Conservation (phyloP, 2,797 vertebrate species). For the Picus viridis region DNA sequence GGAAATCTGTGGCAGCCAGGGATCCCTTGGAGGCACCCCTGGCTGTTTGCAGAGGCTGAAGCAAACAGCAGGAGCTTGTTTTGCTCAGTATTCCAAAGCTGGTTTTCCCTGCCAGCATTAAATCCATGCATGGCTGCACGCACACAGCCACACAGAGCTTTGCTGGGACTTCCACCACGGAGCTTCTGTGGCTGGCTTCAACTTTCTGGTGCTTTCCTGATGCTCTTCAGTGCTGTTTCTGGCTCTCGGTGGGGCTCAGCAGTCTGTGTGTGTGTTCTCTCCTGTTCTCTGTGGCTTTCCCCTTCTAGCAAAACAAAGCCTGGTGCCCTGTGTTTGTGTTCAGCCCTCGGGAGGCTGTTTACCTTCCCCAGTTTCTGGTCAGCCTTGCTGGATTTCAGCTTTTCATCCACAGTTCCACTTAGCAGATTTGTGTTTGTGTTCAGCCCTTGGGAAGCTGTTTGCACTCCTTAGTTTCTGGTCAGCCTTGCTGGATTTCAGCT, state of each 20-base stretch:
- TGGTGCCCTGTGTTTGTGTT: background rate
- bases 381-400: background rate
- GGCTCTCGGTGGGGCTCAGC: background rate
- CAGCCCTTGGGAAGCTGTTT: background rate
- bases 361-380: background rate
- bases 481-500: background rate
- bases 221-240: background rate
- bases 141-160: background rate
- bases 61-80: background rate
- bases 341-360: background rate
- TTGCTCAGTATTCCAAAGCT: background rate
- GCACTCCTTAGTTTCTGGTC: background rate
- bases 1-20: background rate
- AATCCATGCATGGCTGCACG: rapidly evolving
- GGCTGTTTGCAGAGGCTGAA: background rate
- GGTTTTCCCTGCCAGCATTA: background rate
- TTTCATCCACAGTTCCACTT: background rate
- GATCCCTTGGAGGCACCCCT: rapidly evolving
- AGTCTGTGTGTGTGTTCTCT: background rate
- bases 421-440: background rate
- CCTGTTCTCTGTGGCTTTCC: background rate
- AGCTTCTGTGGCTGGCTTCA: background rate
- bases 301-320: background rate
- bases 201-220: background rate
- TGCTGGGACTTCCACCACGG: background rate